Percentiles rank a stretch among this genome's conserved stretches.
Evolutionary conservation across 2,888 invertebrate species (phyloP).

Genomic region (Tenthredo amoena): DNA sequence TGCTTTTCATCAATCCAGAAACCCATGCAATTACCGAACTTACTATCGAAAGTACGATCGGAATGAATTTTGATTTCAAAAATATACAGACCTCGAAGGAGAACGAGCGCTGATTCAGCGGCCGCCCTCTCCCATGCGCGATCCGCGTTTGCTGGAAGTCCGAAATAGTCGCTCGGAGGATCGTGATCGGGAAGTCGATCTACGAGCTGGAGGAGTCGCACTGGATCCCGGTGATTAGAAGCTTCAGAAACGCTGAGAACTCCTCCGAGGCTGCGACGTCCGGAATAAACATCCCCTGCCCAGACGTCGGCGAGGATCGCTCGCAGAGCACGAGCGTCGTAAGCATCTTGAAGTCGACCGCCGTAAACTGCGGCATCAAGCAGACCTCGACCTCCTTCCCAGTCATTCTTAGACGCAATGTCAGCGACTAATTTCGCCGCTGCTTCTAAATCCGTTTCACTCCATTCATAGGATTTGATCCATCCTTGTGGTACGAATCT

Average conservation of each 20-base stretch:
- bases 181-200: constrained; percentile 87
- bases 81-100: constrained; percentile 80
- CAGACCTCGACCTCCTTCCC: constrained; percentile 89
- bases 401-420: constrained; percentile 79
- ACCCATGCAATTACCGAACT: no score
- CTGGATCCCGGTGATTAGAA: constrained; percentile 81
- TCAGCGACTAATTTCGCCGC: constrained; percentile 83
- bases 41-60: constrained; percentile 61
- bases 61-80: background rate
- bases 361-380: constrained; percentile 91
- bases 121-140: constrained; percentile 89
- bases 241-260: constrained; percentile 66
- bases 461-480: constrained; percentile 94
- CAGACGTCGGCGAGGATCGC: constrained; percentile 82
- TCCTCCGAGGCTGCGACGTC: constrained; percentile 80
- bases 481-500: constrained; percentile 82
- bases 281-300: constrained; percentile 79
- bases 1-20: no score
- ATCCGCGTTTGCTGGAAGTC: constrained; percentile 93
- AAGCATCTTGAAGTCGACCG: constrained; percentile 89
- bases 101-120: constrained; percentile 81
- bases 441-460: constrained; percentile 88
- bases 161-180: constrained; percentile 86
- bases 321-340: constrained; percentile 85
- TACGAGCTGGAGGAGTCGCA: constrained; percentile 79